These are phyloP conservation scores for Centruroides sculpturatus DNA, from an alignment of 1,140 invertebrate species.

Conservation along the genomic window DNA sequence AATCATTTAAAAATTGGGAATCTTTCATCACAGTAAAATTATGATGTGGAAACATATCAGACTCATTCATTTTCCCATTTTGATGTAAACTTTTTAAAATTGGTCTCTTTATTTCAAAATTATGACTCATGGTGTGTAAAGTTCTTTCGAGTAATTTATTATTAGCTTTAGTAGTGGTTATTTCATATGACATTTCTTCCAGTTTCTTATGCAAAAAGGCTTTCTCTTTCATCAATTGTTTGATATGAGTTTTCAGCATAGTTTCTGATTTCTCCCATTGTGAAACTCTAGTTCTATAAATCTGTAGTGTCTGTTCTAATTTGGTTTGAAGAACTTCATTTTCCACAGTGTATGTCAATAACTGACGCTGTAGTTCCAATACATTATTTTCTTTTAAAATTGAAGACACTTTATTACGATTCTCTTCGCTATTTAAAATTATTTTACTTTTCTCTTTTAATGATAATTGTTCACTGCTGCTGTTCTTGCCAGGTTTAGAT, in stretches of 20 bases:
- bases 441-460: slow-evolving; percentile 6
- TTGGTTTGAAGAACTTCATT: slow-evolving; percentile 47
- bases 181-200: slow-evolving; percentile 4
- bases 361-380: slow-evolving; percentile 62
- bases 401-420: slow-evolving; percentile 50
- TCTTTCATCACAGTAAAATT: no score
- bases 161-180: slow-evolving; percentile 4
- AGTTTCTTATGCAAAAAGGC: neutral
- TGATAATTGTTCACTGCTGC: neutral
- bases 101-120: no score
- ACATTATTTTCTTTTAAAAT: slow-evolving; percentile 65
- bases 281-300: neutral
- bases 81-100: no score
- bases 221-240: slow-evolving; percentile 1
- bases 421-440: slow-evolving; percentile 9
- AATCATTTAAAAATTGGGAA: no score
- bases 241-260: slow-evolving; percentile 3
- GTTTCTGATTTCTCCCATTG: slow-evolving; percentile 8
- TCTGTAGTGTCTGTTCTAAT: slow-evolving; percentile 5
- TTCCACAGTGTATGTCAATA: slow-evolving; percentile 63
- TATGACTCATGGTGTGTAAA: no score
- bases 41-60: no score
- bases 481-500: neutral
- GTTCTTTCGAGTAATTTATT: no score
- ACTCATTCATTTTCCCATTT: no score